phyloP scores from a whole-genome alignment of 2,888 invertebrate species.

The Drosophila putrida region DNA sequence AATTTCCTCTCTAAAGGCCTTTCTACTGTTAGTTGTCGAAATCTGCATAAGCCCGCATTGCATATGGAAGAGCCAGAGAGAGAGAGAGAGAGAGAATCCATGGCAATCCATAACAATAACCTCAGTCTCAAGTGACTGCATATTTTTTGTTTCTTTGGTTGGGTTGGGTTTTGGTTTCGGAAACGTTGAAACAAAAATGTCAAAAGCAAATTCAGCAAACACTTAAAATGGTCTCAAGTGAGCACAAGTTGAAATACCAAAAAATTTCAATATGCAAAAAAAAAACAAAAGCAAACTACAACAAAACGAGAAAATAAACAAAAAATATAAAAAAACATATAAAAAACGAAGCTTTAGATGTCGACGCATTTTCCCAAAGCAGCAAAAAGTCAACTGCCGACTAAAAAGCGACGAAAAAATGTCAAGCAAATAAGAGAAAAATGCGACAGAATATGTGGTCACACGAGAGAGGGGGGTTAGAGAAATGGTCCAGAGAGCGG shows the following conservation, averaged over 20 bases:
- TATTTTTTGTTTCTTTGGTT: not conserved
- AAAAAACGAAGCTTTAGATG: conserved; percentile 32
- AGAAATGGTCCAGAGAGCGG: not conserved
- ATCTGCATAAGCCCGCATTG: not conserved
- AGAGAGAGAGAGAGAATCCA: not conserved
- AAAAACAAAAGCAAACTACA: conserved; percentile 23
- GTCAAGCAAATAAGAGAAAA: conserved; percentile 47
- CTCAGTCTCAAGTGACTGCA: conserved; percentile 22
- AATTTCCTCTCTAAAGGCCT: not conserved
- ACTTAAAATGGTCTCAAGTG: conserved; percentile 78
- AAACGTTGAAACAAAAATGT: conserved; percentile 49
- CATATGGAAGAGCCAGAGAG: not conserved
- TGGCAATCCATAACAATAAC: conserved; percentile 9
- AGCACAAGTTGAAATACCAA: conserved; percentile 32
- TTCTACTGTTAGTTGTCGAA: not conserved
- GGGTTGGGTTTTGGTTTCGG: conserved; percentile 3
- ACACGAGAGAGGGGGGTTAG: conserved; percentile 3
- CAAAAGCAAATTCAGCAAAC: conserved; percentile 71
- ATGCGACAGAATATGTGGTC: conserved; percentile 19
- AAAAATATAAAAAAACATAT: conserved; percentile 25
- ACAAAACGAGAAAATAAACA: conserved; percentile 30
- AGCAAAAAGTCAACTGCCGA: conserved; percentile 63
- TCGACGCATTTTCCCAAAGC: conserved; percentile 55
- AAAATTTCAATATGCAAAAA: conserved; percentile 19
- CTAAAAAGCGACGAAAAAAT: conserved; percentile 52